Percentiles rank a stretch among this genome's conserved stretches.
Conservation (phyloP, 2,113 vertebrate genomes). For the Ptyas mucosa region DNA sequence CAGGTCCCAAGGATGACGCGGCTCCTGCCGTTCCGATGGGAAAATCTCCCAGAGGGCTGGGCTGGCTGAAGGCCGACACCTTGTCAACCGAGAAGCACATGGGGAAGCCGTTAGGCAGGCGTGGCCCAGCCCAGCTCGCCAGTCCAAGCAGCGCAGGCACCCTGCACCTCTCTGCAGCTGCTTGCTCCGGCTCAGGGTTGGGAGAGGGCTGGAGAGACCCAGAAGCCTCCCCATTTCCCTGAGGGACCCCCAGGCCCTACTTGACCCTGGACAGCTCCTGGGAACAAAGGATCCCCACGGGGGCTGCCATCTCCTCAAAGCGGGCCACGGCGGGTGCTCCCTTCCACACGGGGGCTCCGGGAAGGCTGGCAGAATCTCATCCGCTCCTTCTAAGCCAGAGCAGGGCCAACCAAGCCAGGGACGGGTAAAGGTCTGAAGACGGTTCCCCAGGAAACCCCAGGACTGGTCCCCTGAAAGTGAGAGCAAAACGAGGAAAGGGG, state of each 20-base stretch:
- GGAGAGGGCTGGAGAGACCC: not conserved
- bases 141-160: not conserved
- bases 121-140: not conserved
- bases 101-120: rapidly evolving
- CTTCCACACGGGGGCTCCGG: not conserved
- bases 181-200: not conserved
- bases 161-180: not conserved
- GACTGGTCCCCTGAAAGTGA: not conserved
- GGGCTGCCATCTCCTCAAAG: not conserved
- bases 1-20: not conserved
- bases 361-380: not conserved
- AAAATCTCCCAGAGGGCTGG: not conserved
- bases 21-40: not conserved
- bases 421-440: not conserved
- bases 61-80: rapidly evolving
- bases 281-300: too few relatives aligned
- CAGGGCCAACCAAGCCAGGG: too few relatives aligned
- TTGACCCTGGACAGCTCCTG: not conserved
- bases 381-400: not conserved
- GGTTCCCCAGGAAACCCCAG: not conserved
- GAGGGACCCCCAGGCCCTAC: not conserved
- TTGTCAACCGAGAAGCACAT: not conserved
- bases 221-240: not conserved
- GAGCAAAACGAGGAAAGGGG: not conserved
- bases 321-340: not conserved